Percentiles rank a stretch among this genome's conserved stretches.
Conservation (phyloP, 2,797 vertebrate species). For the Tauraco hartlaubi region DNA sequence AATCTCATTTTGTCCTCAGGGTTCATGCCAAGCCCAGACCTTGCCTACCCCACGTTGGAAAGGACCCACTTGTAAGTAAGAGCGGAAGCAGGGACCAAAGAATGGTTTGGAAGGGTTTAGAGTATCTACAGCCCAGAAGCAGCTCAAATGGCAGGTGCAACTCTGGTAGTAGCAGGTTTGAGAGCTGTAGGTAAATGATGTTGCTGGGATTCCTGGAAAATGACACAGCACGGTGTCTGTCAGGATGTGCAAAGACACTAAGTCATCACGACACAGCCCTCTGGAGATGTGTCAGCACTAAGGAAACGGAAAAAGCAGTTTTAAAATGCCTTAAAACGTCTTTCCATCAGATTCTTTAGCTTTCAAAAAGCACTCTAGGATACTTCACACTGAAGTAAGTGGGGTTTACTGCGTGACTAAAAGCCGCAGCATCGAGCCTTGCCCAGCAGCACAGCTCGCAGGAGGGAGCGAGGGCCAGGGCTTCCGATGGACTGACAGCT, state of each 20-base stretch:
- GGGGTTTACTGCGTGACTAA: not conserved
- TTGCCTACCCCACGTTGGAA: accelerated
- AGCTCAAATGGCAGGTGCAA: not conserved
- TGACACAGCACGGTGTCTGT: not conserved
- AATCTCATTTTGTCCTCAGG: too few relatives aligned
- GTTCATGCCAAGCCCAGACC: not conserved
- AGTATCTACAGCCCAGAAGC: not conserved
- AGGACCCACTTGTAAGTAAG: not conserved
- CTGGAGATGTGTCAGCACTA: constrained; percentile 6
- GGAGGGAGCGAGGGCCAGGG: not conserved
- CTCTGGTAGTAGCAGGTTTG: not conserved
- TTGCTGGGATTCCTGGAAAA: not conserved
- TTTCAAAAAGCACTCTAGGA: not conserved
- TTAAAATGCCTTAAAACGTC: not conserved
- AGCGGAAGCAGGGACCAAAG: not conserved
- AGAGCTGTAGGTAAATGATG: not conserved
- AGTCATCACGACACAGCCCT: not conserved
- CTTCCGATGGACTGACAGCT: not conserved
- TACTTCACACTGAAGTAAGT: not conserved
- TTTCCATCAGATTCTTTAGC: not conserved
- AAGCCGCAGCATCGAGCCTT: not conserved
- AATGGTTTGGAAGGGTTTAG: not conserved
- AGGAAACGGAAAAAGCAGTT: not conserved
- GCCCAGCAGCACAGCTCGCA: not conserved
- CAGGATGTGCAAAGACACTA: not conserved